A percentile compares a stretch with the other conserved stretches of the same genome.
phyloP scores from a whole-genome alignment of 1,140 invertebrate genomes.

The Archegozetes longisetosus region DNA sequence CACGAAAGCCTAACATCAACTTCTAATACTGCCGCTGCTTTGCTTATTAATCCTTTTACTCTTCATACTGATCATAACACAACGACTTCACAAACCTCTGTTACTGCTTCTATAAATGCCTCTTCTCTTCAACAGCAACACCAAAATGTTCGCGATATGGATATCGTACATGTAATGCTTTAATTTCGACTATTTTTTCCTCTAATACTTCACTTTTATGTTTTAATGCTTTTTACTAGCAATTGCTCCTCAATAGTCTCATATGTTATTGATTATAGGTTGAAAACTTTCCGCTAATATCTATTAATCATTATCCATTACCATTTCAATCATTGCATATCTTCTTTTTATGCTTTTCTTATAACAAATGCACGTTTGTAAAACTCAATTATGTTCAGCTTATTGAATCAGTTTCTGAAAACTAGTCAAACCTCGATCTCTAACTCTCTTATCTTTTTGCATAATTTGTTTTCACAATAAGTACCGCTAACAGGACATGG shows the following conservation, averaged over 20 bases:
- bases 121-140: constrained; percentile 13
- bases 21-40: background rate
- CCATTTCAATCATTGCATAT: too few relatives aligned
- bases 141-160: constrained; percentile 20
- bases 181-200: background rate
- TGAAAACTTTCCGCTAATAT: too few relatives aligned
- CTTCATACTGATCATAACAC: background rate
- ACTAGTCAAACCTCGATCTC: too few relatives aligned
- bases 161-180: constrained; percentile 19
- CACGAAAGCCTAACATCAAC: background rate
- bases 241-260: background rate
- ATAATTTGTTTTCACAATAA: too few relatives aligned
- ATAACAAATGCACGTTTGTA: too few relatives aligned
- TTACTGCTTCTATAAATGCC: background rate
- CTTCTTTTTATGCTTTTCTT: too few relatives aligned
- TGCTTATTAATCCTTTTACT: constrained; percentile 6
- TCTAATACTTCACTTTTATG: background rate
- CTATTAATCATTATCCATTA: too few relatives aligned
- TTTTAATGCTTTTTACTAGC: background rate
- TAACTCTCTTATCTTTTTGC: background rate
- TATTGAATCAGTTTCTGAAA: background rate
- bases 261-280: too few relatives aligned
- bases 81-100: background rate
- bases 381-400: too few relatives aligned
- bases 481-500: too few relatives aligned